Evolutionary conservation across 2,888 invertebrate genomes (phyloP).

Genomic region (Limnephilus marmoratus): DNA sequence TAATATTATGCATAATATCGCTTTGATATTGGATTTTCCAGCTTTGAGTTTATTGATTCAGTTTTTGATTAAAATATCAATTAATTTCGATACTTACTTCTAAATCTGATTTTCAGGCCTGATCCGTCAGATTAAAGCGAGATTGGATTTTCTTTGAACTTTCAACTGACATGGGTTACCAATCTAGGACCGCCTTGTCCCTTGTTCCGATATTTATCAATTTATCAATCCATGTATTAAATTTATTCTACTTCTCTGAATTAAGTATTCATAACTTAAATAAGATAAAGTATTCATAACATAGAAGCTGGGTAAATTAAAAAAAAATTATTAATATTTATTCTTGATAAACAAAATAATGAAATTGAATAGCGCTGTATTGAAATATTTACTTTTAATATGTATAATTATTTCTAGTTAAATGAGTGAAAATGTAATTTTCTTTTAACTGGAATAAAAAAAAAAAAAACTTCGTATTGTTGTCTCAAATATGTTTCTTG

Average conservation of each 20-base stretch:
- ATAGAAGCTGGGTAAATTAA: too few species aligned
- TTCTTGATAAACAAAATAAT: too few species aligned
- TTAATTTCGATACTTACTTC: background rate
- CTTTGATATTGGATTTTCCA: background rate
- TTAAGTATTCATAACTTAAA: background rate
- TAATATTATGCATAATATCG: background rate
- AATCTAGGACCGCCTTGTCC: background rate
- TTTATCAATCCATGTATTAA: background rate
- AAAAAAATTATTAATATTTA: too few species aligned
- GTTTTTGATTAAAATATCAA: background rate
- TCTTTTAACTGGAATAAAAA: too few species aligned
- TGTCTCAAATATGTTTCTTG: background rate
- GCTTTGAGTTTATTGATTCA: background rate
- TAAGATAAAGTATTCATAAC: too few species aligned
- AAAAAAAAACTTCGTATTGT: background rate
- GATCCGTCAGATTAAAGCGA: background rate
- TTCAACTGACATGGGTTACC: conserved; percentile 8
- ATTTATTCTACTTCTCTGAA: background rate
- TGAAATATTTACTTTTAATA: too few species aligned
- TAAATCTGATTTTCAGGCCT: background rate
- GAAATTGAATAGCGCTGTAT: too few species aligned
- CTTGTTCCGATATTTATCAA: background rate
- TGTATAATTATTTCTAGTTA: too few species aligned
- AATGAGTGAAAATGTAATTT: too few species aligned
- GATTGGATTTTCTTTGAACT: conserved; percentile 21